Evolutionary conservation across 2,797 vertebrate genomes (phyloP).

Genomic region (Scleropages formosus): DNA sequence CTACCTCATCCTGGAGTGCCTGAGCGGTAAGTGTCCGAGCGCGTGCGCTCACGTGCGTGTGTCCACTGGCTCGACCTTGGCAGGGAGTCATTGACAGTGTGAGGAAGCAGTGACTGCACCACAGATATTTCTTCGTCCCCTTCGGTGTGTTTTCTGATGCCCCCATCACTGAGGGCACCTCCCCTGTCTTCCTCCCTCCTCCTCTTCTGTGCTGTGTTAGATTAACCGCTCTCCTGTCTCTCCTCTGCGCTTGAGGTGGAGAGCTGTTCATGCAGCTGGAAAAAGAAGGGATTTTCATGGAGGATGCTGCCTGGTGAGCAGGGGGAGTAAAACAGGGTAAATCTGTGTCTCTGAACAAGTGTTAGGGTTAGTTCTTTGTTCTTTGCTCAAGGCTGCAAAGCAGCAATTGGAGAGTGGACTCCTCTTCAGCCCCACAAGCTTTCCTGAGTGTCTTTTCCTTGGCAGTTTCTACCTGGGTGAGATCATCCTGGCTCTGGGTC

Average conservation of each 20-base stretch:
- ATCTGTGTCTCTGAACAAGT: no score
- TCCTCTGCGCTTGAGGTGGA: constrained; percentile 65
- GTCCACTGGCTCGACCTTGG: background rate
- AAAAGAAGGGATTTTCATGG: constrained; percentile 90
- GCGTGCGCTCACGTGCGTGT: background rate
- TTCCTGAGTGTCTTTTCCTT: constrained; percentile 24
- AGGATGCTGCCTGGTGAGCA: constrained; percentile 86
- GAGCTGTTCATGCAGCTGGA: constrained; percentile 91
- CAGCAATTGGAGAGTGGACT: no score
- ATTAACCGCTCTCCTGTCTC: background rate
- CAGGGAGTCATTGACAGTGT: background rate
- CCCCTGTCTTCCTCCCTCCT: background rate
- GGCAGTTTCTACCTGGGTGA: constrained; percentile 86
- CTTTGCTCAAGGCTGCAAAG: no score
- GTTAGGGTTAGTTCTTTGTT: no score
- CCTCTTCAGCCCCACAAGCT: no score
- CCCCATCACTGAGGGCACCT: no score
- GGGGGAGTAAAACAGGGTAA: background rate
- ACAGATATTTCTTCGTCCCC: background rate
- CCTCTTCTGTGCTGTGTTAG: no score
- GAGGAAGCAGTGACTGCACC: no score
- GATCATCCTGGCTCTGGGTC: constrained; percentile 82
- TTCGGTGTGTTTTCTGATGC: no score
- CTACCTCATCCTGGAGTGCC: constrained; percentile 92
- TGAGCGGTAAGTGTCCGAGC: constrained; percentile 71